A percentile compares a stretch with the other conserved stretches of the same genome.
Evolutionary conservation across 2,797 vertebrate species (phyloP).

Genomic region (Megaceryle alcyon): DNA sequence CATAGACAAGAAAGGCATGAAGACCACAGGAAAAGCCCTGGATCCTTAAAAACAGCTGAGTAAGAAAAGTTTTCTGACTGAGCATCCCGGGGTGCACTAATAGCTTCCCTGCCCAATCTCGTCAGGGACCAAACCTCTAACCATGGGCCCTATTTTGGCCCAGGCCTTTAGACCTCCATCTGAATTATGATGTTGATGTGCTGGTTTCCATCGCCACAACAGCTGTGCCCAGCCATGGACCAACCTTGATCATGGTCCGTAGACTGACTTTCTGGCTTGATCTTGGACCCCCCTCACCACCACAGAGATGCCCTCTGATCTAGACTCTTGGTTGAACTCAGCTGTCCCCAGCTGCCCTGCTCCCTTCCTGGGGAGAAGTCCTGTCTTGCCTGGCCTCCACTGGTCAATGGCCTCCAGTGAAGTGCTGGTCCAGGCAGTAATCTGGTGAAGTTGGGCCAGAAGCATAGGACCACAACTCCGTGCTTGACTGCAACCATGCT

Average conservation of each 20-base stretch:
- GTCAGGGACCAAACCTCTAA: neutral
- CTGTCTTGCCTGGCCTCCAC: accelerated
- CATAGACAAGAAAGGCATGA: neutral
- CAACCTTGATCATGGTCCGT: neutral
- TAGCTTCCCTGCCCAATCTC: neutral
- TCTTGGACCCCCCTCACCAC: neutral
- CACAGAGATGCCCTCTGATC: neutral
- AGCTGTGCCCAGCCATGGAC: neutral
- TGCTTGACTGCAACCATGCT: neutral
- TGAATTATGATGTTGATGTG: neutral
- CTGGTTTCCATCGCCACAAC: neutral
- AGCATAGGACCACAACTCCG: neutral
- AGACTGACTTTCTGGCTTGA: neutral
- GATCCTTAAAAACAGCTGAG: neutral
- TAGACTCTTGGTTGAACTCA: neutral
- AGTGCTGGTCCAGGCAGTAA: neutral
- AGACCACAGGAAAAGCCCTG: neutral
- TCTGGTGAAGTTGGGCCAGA: neutral
- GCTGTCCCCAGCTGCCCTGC: neutral
- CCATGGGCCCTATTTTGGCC: neutral
- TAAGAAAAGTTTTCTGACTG: neutral
- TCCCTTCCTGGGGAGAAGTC: neutral
- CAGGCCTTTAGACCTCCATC: neutral
- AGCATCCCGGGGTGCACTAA: neutral
- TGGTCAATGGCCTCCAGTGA: neutral